phyloP scores from a whole-genome alignment of 2,113 vertebrate species.

The Tragelaphus imberbis region DNA sequence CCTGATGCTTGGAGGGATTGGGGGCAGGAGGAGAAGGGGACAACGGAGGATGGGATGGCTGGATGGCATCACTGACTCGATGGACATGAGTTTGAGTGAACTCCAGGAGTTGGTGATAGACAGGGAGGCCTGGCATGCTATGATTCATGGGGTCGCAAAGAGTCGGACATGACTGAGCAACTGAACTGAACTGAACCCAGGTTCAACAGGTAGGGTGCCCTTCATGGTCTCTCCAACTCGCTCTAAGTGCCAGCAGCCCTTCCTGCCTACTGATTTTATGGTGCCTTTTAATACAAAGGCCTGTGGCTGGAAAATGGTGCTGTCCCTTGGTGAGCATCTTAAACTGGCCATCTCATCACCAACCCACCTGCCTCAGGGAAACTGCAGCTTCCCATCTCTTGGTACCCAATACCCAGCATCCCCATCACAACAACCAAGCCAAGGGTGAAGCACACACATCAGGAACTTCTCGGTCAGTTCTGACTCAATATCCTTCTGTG shows the following conservation, averaged over 20 bases:
- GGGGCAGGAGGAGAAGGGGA: too few species aligned
- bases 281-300: neutral
- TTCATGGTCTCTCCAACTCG: neutral
- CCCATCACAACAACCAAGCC: neutral
- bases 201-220: neutral
- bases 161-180: too few species aligned
- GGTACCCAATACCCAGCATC: neutral
- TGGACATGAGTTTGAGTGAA: too few species aligned
- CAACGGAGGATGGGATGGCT: too few species aligned
- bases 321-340: neutral
- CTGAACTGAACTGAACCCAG: neutral
- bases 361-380: neutral
- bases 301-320: neutral
- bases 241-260: neutral
- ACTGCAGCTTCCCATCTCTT: neutral
- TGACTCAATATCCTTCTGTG: neutral
- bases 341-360: neutral
- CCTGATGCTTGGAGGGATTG: too few species aligned
- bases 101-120: too few species aligned
- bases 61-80: too few species aligned
- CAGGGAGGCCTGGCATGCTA: too few species aligned
- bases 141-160: too few species aligned
- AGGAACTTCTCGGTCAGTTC: neutral
- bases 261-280: neutral
- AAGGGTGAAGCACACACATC: neutral